phyloP scores from a whole-genome alignment of 2,888 invertebrate genomes.

The Polyommatus iphigenia region DNA sequence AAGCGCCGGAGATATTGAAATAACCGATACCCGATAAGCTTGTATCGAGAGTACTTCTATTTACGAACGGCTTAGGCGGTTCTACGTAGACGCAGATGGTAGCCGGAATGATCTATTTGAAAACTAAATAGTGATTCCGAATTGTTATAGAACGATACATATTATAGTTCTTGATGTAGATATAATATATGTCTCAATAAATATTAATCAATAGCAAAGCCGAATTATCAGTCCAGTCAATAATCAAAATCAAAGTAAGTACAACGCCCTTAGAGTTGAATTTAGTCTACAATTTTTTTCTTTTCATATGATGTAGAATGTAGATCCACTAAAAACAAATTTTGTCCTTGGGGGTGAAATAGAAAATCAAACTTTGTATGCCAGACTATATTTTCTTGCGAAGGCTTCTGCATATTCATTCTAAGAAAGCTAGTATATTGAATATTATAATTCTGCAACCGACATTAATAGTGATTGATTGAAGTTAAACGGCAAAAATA shows the following conservation, averaged over 20 bases:
- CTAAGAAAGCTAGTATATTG: too few relatives aligned
- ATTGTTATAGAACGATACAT: not conserved
- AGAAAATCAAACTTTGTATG: too few relatives aligned
- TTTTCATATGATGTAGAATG: too few relatives aligned
- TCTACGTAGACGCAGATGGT: constrained; percentile 22
- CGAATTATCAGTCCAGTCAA: too few relatives aligned
- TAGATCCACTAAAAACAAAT: too few relatives aligned
- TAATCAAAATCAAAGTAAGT: not conserved
- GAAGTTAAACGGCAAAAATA: too few relatives aligned
- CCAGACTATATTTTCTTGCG: too few relatives aligned
- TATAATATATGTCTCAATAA: not conserved
- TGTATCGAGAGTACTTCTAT: constrained; percentile 20
- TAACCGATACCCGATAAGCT: constrained; percentile 17
- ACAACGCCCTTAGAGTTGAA: too few relatives aligned
- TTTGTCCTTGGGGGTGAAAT: too few relatives aligned
- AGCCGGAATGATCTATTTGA: not conserved
- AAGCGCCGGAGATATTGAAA: not conserved
- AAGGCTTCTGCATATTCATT: too few relatives aligned
- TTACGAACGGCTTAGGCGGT: constrained; percentile 24
- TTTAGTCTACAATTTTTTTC: not conserved
- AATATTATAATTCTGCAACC: too few relatives aligned
- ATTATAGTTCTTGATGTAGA: not conserved
- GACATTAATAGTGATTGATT: too few relatives aligned
- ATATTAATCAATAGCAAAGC: not conserved
- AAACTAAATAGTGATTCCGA: constrained; percentile 16